Evolutionary conservation across 2,113 vertebrate species (phyloP), one percentile per base, ranked within the genome.

Genomic region (Ammodytes marinus): DNA sequence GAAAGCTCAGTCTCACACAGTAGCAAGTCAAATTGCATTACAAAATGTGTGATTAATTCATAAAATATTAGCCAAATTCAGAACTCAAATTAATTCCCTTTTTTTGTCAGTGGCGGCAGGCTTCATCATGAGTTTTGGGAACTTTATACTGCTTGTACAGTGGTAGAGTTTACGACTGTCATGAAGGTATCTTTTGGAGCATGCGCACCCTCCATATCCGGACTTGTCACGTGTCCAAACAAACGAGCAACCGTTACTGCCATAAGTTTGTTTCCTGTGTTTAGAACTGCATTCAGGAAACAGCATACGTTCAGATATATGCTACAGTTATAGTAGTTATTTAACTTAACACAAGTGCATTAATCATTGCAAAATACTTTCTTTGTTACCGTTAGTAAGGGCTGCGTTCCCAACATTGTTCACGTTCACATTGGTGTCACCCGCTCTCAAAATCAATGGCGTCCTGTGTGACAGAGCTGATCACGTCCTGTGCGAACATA

Each of bases 151-250:
- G 40, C 15, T 9, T 10, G 4, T 2, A 4, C 0, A 67, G 15
- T 54, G 0, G 0, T 2, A 42, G 9, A 9, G 6, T 81, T 77
- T 72, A 55, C 78, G 37, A 60, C 39, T 0, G 0, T 0, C 8
- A 0, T 8, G 54, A 89, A 90, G 6, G 68, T 76, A 53, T 69
- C 80, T 46, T 53, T 39, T 3, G 0, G 69, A 45, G 91, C 89
- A 15, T 95, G 94, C 91, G 94, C 91, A 79, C 2, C 79, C 17
- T 13, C 1, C 2, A 49, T 11, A 58, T 87, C 76, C 63, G 17
- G 40, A 4, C 1, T 47, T n/a, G 64, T 93, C 91, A 91, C 91
- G 59, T 93, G 89, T 88, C 78, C 64, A 85, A 93, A 93, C 88
- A 93, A 91, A 69, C 14, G 13, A 6, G 27, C 10, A 0, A 6